Conservation (phyloP, 2,113 vertebrate species). For the Dicaeum eximium region DNA sequence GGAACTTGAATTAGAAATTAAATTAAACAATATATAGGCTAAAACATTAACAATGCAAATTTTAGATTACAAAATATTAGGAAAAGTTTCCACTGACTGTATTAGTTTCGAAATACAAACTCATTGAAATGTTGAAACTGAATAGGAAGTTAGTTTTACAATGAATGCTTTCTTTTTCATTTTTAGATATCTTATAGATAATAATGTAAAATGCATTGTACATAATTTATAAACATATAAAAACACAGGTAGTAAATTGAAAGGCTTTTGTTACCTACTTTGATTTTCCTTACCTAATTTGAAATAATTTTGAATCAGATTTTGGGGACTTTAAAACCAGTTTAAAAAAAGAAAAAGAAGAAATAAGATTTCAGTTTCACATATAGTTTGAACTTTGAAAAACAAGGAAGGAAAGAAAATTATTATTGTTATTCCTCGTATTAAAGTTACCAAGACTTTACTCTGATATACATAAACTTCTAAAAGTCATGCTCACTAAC, state of each 20-base stretch:
- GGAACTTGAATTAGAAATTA: fast-evolving
- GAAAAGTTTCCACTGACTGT: not conserved
- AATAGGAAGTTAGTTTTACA: not conserved
- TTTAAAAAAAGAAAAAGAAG: not conserved
- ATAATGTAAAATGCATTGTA: not conserved
- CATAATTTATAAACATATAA: not conserved
- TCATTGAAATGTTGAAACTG: not conserved
- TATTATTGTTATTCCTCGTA: not conserved
- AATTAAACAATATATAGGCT: not conserved
- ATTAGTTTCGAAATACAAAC: not conserved
- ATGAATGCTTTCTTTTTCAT: not conserved
- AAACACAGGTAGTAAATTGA: not conserved
- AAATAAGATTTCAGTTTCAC: not conserved
- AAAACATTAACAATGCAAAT: not conserved
- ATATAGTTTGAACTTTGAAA: not conserved
- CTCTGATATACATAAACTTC: not conserved
- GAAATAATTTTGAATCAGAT: not conserved
- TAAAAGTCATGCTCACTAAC: not conserved
- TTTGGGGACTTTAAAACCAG: fast-evolving
- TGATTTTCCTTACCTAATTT: not conserved
- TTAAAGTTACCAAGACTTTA: not conserved
- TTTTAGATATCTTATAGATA: not conserved
- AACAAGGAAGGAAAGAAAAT: not conserved
- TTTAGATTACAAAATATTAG: not conserved
- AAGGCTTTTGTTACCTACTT: not conserved